These are phyloP conservation scores for Bos indicus DNA, from an alignment of 2,113 vertebrate genomes.

Conservation along the genomic window DNA sequence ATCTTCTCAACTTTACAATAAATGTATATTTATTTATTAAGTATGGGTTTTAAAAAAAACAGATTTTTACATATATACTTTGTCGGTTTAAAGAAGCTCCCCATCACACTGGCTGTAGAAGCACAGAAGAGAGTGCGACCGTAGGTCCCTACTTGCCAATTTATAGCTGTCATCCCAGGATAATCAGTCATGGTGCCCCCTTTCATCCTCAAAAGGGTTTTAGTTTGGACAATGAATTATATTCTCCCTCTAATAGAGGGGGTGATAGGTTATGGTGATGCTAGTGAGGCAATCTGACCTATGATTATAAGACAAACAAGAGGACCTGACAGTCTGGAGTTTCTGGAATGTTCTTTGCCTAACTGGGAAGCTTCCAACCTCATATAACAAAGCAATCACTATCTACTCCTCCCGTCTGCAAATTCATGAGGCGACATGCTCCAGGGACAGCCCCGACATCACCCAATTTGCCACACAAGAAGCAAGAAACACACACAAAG, in stretches of 20 bases:
- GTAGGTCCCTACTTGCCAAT: neutral
- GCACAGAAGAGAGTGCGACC: neutral
- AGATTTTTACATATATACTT: neutral
- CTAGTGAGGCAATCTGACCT: neutral
- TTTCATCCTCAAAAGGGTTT: neutral
- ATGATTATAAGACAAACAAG: neutral
- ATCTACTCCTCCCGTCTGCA: slow-evolving; percentile 7
- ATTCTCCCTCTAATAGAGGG: neutral
- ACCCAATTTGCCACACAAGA: slow-evolving; percentile 30
- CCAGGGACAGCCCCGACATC: slow-evolving; percentile 52
- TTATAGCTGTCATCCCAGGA: neutral
- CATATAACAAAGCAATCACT: slow-evolving; percentile 20
- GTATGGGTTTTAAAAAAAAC: neutral
- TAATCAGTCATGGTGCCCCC: neutral
- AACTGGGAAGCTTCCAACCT: neutral
- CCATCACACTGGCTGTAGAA: neutral
- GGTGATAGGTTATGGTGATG: neutral
- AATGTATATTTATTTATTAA: neutral
- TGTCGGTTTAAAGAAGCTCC: neutral
- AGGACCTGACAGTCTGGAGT: neutral
- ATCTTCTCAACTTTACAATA: slow-evolving; percentile 1
- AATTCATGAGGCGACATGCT: slow-evolving; percentile 42
- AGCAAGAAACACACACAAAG: slow-evolving; percentile 65
- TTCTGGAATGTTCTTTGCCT: slow-evolving; percentile 40
- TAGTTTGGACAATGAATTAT: neutral